Evolutionary conservation across 2,797 vertebrate genomes (phyloP), one percentile per base, ranked within the genome.

Genomic region (Strix occidentalis): DNA sequence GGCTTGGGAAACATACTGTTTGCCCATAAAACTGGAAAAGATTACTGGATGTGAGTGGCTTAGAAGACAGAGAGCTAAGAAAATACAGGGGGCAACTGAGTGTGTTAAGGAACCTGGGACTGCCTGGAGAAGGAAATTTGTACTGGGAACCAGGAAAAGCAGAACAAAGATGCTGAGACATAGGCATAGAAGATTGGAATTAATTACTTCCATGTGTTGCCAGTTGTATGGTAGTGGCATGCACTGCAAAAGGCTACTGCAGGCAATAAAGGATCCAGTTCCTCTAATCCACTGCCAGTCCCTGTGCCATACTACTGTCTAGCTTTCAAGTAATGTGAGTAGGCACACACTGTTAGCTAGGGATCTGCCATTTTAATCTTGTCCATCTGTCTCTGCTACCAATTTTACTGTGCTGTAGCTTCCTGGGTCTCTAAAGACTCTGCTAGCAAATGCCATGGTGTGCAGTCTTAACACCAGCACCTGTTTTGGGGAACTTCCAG

Each of bases 381-480:
- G 46, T 29, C 39, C 60, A 79, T 10, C 2, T 1, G n/a, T 61
- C 63, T 68, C 68, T 85, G 17, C 29, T 50, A n/a, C 20, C 33
- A 51, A 0, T 66, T 74, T 63, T 15, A 39, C 29, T 41, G 31
- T 29, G 6, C 37, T 43, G 35, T 35, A 66, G 46, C 51, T 72
- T 64, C n/a, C 57, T 14, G 4, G 5, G 33, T 45, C 64, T 77
- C 64, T n/a, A 8, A 82, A 50, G 58, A 54, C 37, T 16, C 29
- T 46, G 19, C 14, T 28, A 63, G 26, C 31, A 61, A 87, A 58
- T 11, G 35, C 28, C 7, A 64, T 0, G 0, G 0, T 7, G 12
- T 8, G 23, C 28, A 39, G 19, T 37, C 63, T 39, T 74, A 26
- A 74, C 60, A 76, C 4, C 12, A 33, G 23, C 0, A 0, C 12